phyloP scores from a whole-genome alignment of 2,888 invertebrate genomes.

The Hypsopygia costalis region DNA sequence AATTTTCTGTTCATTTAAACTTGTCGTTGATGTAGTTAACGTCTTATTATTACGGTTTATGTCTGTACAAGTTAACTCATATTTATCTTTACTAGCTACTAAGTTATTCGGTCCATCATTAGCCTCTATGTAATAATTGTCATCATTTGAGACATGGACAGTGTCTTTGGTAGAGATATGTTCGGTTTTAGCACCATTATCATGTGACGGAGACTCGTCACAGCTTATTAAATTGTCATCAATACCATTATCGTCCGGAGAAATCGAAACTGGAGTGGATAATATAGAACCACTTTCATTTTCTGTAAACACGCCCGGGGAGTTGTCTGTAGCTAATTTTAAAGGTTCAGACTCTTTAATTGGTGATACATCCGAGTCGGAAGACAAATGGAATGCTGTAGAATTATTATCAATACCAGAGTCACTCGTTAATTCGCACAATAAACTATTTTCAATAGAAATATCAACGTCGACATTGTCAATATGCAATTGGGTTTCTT shows the following conservation, averaged over 20 bases:
- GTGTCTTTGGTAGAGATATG: not conserved
- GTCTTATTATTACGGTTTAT: not conserved
- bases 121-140: too few relatives aligned
- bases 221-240: slow-evolving; percentile 22
- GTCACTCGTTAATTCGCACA: slow-evolving; percentile 39
- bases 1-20: slow-evolving; percentile 43
- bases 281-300: slow-evolving; percentile 25
- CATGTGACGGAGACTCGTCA: slow-evolving; percentile 16
- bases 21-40: slow-evolving; percentile 46
- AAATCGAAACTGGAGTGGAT: slow-evolving; percentile 31
- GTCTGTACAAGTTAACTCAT: not conserved
- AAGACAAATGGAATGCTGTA: slow-evolving; percentile 28
- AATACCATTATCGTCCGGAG: slow-evolving; percentile 28
- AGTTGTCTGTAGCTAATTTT: slow-evolving; percentile 8
- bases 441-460: slow-evolving; percentile 44
- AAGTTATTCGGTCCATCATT: too few relatives aligned
- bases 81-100: too few relatives aligned
- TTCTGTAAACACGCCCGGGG: slow-evolving; percentile 18
- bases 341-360: slow-evolving; percentile 24
- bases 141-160: not conserved
- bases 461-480: slow-evolving; percentile 51
- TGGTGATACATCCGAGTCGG: slow-evolving; percentile 38
- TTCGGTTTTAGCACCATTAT: not conserved
- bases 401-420: slow-evolving; percentile 48
- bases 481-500: slow-evolving; percentile 39